Evolutionary conservation across 1,140 invertebrate genomes (phyloP).

Genomic region (Heliconius nattereri): DNA sequence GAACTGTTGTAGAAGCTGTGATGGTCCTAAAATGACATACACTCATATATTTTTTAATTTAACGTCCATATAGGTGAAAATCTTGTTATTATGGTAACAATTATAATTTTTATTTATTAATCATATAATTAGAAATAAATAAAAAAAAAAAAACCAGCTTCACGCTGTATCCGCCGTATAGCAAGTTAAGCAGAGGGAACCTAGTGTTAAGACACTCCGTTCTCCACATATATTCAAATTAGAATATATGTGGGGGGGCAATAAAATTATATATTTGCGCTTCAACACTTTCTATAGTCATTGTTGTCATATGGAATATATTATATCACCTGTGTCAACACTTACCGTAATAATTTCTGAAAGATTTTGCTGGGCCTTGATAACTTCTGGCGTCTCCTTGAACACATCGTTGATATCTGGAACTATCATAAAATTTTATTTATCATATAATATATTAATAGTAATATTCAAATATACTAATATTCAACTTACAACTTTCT

Average conservation of each 20-base stretch:
- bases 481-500: too few relatives aligned
- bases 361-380: conserved; percentile 65
- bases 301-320: not conserved
- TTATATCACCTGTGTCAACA: conserved; percentile 20
- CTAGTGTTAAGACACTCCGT: too few relatives aligned
- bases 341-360: conserved; percentile 61
- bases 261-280: not conserved
- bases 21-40: conserved; percentile 80
- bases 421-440: conserved; percentile 33
- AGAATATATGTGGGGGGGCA: not conserved
- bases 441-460: not conserved
- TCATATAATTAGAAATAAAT: too few relatives aligned
- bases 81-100: too few relatives aligned
- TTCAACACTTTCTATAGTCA: not conserved
- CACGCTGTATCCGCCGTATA: too few relatives aligned
- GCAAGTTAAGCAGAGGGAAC: too few relatives aligned
- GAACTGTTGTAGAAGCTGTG: conserved; percentile 91
- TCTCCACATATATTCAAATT: too few relatives aligned
- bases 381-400: conserved; percentile 62
- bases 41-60: too few relatives aligned
- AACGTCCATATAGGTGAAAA: too few relatives aligned
- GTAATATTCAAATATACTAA: too few relatives aligned
- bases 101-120: too few relatives aligned
- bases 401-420: conserved; percentile 61
- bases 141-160: too few relatives aligned